These are phyloP conservation scores for Cottus gobio DNA, from an alignment of 2,113 vertebrate species.

Conservation along the genomic window DNA sequence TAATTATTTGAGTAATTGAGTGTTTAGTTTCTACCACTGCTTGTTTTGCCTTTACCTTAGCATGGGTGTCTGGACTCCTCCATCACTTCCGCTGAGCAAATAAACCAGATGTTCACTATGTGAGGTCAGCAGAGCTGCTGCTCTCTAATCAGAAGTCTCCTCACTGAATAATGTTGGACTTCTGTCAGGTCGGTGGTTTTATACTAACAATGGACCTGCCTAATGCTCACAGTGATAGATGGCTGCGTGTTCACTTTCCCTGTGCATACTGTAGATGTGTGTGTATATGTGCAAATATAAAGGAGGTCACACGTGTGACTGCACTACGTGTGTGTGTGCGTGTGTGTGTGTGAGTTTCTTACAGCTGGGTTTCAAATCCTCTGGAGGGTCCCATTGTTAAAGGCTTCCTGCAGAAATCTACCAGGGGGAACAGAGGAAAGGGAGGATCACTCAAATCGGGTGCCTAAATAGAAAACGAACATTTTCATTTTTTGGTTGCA, in stretches of 20 bases:
- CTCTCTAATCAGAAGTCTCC: slow-evolving; percentile 16
- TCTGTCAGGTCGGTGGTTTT: slow-evolving; percentile 7
- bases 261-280: slow-evolving; percentile 3
- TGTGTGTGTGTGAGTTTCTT: slow-evolving; percentile 32
- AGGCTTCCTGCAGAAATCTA: slow-evolving; percentile 73
- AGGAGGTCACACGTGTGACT: slow-evolving; percentile 3
- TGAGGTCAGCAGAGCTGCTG: slow-evolving; percentile 31
- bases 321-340: slow-evolving; percentile 10
- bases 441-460: slow-evolving; percentile 66
- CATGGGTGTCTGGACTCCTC: neutral
- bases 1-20: neutral
- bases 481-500: slow-evolving; percentile 18
- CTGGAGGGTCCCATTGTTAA: slow-evolving; percentile 76
- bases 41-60: slow-evolving; percentile 11
- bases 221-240: slow-evolving; percentile 14
- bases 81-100: slow-evolving; percentile 41
- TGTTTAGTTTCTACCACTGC: neutral
- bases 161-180: slow-evolving; percentile 1
- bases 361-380: slow-evolving; percentile 60
- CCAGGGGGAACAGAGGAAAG: slow-evolving; percentile 69
- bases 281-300: slow-evolving; percentile 37
- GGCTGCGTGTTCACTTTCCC: slow-evolving; percentile 14
- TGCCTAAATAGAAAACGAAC: slow-evolving; percentile 26
- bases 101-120: slow-evolving; percentile 14
- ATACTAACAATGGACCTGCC: slow-evolving; percentile 28